phyloP scores from a whole-genome alignment of 2,797 vertebrate genomes.

The Tokudaia tokunoshimensis region DNA sequence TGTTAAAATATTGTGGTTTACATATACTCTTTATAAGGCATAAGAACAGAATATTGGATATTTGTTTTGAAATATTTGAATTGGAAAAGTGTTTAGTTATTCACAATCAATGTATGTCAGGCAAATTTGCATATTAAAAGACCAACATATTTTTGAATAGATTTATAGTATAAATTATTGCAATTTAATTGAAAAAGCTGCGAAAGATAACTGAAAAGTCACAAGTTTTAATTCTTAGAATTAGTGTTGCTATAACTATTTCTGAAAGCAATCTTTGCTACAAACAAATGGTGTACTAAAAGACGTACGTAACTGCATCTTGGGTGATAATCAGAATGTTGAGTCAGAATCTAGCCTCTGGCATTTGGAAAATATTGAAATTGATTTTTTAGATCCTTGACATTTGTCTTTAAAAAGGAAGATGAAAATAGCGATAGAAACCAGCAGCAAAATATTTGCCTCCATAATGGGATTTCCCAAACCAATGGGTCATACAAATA shows the following conservation, averaged over 20 bases:
- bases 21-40: not conserved
- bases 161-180: not conserved
- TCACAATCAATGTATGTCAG: not conserved
- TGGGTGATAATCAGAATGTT: conserved; percentile 32
- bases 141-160: not conserved
- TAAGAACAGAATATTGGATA: not conserved
- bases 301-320: not conserved
- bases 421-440: not conserved
- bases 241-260: not conserved
- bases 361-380: conserved; percentile 12
- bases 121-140: not conserved
- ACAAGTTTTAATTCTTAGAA: not conserved
- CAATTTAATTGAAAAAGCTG: not conserved
- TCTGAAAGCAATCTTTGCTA: conserved; percentile 32
- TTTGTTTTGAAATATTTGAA: not conserved
- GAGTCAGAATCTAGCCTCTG: conserved; percentile 10
- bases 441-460: not conserved
- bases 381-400: not conserved
- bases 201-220: not conserved
- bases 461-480: not conserved
- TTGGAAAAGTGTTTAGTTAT: not conserved
- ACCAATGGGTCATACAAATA: not conserved
- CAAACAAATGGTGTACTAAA: not conserved
- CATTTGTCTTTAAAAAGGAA: conserved; percentile 31
- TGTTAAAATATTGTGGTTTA: not conserved